phyloP scores from a whole-genome alignment of 2,888 invertebrate species.

The Parapristionchus giblindavisi region DNA sequence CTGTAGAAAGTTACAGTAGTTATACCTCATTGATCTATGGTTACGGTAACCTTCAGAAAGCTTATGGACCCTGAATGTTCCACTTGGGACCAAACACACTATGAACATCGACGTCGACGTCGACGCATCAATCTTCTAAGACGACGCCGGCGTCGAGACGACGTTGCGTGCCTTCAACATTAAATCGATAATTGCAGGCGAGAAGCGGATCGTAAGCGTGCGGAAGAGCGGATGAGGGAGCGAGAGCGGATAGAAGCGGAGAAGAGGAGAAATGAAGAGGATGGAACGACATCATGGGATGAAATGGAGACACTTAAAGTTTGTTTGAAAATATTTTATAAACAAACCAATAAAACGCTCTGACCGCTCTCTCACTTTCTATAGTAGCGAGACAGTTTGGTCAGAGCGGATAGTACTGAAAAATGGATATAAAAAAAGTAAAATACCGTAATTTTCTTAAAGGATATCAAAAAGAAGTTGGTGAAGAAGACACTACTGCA shows the following conservation, averaged over 20 bases:
- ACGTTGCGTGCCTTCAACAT: background rate
- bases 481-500: conserved; percentile 21
- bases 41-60: no score
- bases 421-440: background rate
- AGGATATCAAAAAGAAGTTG: conserved; percentile 21
- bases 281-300: background rate
- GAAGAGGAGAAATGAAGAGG: conserved; percentile 9
- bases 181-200: background rate
- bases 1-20: no score
- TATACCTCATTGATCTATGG: no score
- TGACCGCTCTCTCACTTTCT: no score
- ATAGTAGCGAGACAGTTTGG: no score
- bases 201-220: conserved; percentile 12
- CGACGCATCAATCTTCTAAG: no score
- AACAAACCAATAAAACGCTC: no score
- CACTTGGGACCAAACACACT: no score
- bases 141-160: background rate
- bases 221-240: conserved; percentile 5
- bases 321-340: background rate
- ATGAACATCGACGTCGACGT: no score
- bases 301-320: conserved; percentile 8
- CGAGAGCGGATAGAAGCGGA: background rate
- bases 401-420: background rate
- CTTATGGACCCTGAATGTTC: no score
- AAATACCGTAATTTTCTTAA: no score